Conservation (phyloP, 2,113 vertebrate genomes). For the Anseranas semipalmata region DNA sequence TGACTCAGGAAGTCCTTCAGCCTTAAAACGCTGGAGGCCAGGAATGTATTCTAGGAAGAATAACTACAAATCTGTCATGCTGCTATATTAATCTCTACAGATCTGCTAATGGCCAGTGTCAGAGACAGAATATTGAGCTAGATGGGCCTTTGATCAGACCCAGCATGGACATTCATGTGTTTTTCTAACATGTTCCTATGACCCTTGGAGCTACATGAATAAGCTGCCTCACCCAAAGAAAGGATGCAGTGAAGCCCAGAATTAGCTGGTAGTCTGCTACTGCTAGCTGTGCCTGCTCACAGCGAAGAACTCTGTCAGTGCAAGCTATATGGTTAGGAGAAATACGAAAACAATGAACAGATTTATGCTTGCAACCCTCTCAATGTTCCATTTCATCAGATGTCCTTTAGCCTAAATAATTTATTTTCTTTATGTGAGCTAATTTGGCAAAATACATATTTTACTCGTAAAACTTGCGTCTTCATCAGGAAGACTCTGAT, state of each 20-base stretch:
- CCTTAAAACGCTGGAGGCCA: neutral
- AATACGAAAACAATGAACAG: neutral
- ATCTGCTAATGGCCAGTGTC: neutral
- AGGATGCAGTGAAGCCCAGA: neutral
- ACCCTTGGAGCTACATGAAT: neutral
- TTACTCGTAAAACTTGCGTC: neutral
- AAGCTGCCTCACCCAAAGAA: neutral
- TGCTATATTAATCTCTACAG: neutral
- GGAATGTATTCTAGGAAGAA: neutral
- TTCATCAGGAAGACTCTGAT: neutral
- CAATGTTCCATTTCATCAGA: neutral
- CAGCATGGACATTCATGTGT: neutral
- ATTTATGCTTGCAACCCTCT: neutral
- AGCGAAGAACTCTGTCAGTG: neutral
- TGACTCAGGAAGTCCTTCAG: neutral
- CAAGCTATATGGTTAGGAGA: neutral
- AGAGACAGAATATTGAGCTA: neutral
- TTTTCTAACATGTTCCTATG: neutral
- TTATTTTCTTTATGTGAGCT: neutral
- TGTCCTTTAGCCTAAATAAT: neutral
- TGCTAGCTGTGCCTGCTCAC: neutral
- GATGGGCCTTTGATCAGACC: neutral
- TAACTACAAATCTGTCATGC: neutral
- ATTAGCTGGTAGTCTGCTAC: neutral
- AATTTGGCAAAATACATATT: neutral